Percentiles rank a stretch among this genome's conserved stretches.
Conservation (phyloP, 2,888 invertebrate genomes). For the Lomographa bimaculata region DNA sequence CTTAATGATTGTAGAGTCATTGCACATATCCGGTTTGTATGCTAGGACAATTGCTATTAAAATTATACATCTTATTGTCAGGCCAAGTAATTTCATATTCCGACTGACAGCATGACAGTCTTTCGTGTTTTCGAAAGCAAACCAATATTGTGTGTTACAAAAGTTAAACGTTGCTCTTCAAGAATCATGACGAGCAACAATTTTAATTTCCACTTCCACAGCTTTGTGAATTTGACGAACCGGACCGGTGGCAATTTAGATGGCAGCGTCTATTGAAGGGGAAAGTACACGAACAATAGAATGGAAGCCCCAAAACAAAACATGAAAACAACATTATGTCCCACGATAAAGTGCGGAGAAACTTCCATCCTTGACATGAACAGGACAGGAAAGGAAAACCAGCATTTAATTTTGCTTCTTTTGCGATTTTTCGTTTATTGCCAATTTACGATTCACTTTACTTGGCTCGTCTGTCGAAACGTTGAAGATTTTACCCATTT, state of each 20-base stretch:
- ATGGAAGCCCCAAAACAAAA: constrained; percentile 49
- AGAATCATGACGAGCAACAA: constrained; percentile 24
- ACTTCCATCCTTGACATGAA: constrained; percentile 42
- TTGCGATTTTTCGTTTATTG: constrained; percentile 31
- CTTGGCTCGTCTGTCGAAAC: constrained; percentile 16
- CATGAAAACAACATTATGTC: constrained; percentile 49
- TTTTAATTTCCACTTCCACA: constrained; percentile 29
- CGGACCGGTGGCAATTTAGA: constrained; percentile 29
- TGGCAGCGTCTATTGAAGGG: constrained; percentile 42
- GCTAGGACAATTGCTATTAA: constrained; percentile 15
- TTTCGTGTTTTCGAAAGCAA: constrained; percentile 28
- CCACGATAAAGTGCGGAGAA: constrained; percentile 39
- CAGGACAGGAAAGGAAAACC: constrained; percentile 35
- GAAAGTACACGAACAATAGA: constrained; percentile 68
- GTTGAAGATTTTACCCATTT: constrained; percentile 23
- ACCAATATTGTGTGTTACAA: constrained; percentile 22
- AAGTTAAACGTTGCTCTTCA: constrained; percentile 26
- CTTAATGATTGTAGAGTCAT: background rate
- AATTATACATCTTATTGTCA: background rate
- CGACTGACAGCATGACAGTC: background rate
- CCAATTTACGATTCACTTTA: constrained; percentile 27
- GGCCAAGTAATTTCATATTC: constrained; percentile 14
- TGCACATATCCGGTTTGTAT: no score
- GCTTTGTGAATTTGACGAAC: constrained; percentile 19
- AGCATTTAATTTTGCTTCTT: constrained; percentile 33